Evolutionary conservation across 2,797 vertebrate species (phyloP).

Genomic region (Microcaecilia unicolor): DNA sequence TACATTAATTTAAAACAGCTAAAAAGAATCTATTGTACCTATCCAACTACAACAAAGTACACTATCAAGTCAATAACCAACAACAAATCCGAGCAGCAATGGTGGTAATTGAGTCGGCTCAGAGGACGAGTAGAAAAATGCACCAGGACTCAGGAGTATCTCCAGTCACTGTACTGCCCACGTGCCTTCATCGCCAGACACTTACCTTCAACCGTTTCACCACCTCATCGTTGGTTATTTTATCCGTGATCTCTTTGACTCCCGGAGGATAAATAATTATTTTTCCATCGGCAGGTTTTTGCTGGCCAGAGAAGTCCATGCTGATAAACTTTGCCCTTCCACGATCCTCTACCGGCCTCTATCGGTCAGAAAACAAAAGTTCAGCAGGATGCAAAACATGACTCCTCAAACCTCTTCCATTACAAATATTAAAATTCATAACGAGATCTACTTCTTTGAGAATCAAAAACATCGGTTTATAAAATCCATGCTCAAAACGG

Average conservation of each 20-base stretch:
- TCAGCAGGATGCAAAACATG: conserved; percentile 71
- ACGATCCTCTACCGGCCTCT: conserved; percentile 98
- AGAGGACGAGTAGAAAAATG: background rate
- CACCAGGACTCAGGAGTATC: conserved; percentile 11
- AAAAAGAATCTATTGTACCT: too few species aligned
- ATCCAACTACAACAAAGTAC: too few species aligned
- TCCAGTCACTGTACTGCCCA: background rate
- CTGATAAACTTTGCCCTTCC: conserved; percentile 69
- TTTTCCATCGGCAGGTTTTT: conserved; percentile 76
- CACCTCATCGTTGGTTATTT: conserved; percentile 95
- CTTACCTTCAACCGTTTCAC: conserved; percentile 94
- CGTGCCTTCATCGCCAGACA: background rate
- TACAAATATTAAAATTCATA: too few species aligned
- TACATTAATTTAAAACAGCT: too few species aligned
- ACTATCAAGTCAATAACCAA: too few species aligned
- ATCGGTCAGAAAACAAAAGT: conserved; percentile 97
- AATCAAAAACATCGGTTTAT: too few species aligned
- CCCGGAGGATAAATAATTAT: conserved; percentile 91
- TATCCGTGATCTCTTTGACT: conserved; percentile 97
- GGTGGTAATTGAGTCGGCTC: too few species aligned
- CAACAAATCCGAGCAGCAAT: too few species aligned
- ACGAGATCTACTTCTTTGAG: conserved; percentile 20
- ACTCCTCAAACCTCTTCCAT: conserved; percentile 61
- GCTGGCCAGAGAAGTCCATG: conserved; percentile 95
- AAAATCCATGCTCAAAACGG: background rate